Evolutionary conservation across 2,113 vertebrate genomes (phyloP).

Genomic region (Rhinoptilus africanus): DNA sequence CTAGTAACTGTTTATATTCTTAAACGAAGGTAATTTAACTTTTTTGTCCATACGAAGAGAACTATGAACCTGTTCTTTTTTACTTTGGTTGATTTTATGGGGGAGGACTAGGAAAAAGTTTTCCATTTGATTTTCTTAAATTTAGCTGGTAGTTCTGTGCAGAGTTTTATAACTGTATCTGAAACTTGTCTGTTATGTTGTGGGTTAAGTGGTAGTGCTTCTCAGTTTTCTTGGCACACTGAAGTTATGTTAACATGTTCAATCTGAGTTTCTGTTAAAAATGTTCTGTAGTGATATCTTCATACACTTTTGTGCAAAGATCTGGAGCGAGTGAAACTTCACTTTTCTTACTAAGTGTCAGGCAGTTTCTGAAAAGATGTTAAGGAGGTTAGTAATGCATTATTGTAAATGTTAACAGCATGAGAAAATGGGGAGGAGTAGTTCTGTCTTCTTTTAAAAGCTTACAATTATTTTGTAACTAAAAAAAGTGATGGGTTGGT

Average conservation of each 20-base stretch:
- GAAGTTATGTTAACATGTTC: not conserved
- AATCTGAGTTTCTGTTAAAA: not conserved
- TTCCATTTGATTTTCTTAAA: not conserved
- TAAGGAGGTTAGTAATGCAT: not conserved
- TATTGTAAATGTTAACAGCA: not conserved
- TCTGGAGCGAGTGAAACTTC: not conserved
- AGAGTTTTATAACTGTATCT: not conserved
- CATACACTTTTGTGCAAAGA: not conserved
- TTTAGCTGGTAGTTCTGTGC: not conserved
- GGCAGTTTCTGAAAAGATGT: not conserved
- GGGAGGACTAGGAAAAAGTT: not conserved
- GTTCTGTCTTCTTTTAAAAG: not conserved
- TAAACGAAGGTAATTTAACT: not conserved
- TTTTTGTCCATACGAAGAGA: not conserved
- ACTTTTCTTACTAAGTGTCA: not conserved
- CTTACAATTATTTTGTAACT: not conserved
- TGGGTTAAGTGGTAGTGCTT: not conserved
- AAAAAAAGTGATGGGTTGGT: not conserved
- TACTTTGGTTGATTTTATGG: not conserved
- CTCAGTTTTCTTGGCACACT: not conserved
- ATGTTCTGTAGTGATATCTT: not conserved
- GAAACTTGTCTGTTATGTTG: not conserved
- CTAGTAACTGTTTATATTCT: not conserved
- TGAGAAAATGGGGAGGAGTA: not conserved
- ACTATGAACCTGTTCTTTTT: not conserved